Base-by-base conservation (phyloP, 2,797 vertebrate species). In the Phalloptychus januarius region DNA sequence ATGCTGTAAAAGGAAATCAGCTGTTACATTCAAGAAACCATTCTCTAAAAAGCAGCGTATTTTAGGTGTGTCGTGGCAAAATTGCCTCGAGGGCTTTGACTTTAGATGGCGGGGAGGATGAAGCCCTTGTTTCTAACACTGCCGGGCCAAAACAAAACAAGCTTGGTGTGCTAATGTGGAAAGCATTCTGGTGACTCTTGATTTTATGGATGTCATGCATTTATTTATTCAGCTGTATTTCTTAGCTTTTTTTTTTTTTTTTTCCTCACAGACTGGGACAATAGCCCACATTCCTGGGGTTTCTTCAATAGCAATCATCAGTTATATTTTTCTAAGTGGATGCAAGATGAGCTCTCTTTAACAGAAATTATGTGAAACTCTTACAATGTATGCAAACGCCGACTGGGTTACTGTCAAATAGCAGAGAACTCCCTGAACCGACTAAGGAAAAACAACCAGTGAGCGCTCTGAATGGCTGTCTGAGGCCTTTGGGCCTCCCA, bases 191-290 rank as follows among this genome's bases (percentile, higher is more conserved):
- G 87, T 80, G 77, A 86, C 91, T 92, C 86, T 85, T 91, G 92
- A 86, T 92, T 92, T 88, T 90, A 92, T 90, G 86, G 90, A 92
- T 91, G 88, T 94, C 91, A 91, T 92, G 85, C 89, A 90, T 87
- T 94, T 95, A 95, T 95, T 95, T 95, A 95, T 95, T 95, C 92
- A 90, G 88, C 85, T 91, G 91, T 93, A 89, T 94, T 93, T 94
- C 90, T 84, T 93, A 88, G 83, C 86, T 86, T 90, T 89, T 13
- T 42, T 58, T 23, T 56, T 71, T 90, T 92, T 91, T 87, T 93
- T 93, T 54, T 54, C 10, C 65, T 92, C 88, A 89, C 88, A 87
- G 89, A 90, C 78, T 88, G 76, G 67, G 76, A 91, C 86, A 89
- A 84, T 13, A 83, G 86, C 87, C 89, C 89, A 85, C 84, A 80